These are phyloP conservation scores for Amphilophus citrinellus DNA, from an alignment of 2,113 vertebrate genomes.

Conservation along the genomic window DNA sequence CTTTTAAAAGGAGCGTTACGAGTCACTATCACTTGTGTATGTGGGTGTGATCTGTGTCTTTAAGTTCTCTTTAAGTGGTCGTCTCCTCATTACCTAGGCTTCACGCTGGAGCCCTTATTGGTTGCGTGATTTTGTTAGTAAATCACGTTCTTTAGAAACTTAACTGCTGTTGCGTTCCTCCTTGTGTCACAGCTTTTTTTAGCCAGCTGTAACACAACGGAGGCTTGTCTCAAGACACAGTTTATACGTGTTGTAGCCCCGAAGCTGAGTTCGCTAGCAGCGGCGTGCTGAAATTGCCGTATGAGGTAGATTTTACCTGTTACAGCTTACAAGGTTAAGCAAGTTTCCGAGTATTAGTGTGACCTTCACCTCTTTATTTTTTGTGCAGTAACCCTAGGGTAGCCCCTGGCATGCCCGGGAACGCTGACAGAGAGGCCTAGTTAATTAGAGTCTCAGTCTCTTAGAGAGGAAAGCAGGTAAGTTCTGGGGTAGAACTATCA, in stretches of 20 bases:
- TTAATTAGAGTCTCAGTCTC: not conserved
- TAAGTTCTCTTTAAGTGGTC: not conserved
- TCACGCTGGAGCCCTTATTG: not conserved
- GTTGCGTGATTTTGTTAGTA: not conserved
- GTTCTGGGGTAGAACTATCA: not conserved
- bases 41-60: not conserved
- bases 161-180: not conserved
- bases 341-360: not conserved
- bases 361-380: not conserved
- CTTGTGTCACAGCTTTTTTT: not conserved
- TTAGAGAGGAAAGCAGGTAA: not conserved
- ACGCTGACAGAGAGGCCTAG: not conserved
- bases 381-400: not conserved
- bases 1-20: not conserved
- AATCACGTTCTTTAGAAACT: not conserved
- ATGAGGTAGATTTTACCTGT: not conserved
- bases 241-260: not conserved
- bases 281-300: not conserved
- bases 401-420: not conserved
- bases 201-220: not conserved
- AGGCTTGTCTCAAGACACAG: not conserved
- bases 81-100: not conserved
- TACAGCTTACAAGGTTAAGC: not conserved
- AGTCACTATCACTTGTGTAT: not conserved
- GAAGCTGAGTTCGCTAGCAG: not conserved